phyloP scores from a whole-genome alignment of 2,113 vertebrate genomes.

The Stigmatopora nigra region DNA sequence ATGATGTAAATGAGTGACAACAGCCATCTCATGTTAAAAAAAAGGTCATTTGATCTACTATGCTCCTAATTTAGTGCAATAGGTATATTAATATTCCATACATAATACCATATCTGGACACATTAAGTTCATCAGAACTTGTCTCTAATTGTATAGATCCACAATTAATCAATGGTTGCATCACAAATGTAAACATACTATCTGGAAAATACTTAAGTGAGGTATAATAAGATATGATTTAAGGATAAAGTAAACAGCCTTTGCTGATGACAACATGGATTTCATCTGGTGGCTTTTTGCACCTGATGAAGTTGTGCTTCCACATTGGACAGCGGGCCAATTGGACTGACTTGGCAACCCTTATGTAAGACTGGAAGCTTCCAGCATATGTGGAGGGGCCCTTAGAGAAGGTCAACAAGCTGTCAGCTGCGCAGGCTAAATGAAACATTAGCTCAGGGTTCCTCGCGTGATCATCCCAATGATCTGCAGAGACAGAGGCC shows the following conservation, averaged over 20 bases:
- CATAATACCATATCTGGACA: too few species aligned
- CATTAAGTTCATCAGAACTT: background rate
- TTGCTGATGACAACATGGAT: background rate
- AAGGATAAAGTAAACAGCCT: background rate
- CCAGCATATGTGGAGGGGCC: slow-evolving; percentile 13
- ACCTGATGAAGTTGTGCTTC: background rate
- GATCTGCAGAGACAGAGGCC: background rate
- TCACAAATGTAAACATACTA: background rate
- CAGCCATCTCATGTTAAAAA: too few species aligned
- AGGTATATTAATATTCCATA: too few species aligned
- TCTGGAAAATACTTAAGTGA: too few species aligned
- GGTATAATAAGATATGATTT: background rate
- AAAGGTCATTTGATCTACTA: too few species aligned
- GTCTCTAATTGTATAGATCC: background rate
- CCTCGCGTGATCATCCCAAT: background rate
- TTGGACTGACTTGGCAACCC: background rate
- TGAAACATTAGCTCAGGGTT: slow-evolving; percentile 9
- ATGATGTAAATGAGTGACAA: too few species aligned
- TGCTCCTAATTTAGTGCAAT: too few species aligned
- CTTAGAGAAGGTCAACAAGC: slow-evolving; percentile 19
- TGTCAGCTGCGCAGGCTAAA: slow-evolving; percentile 9
- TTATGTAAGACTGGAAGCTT: slow-evolving; percentile 17
- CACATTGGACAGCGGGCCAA: background rate
- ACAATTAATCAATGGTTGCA: background rate
- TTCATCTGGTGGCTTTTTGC: background rate